Conservation (phyloP, 1,140 invertebrate genomes). For the Drosophila virilis region DNA sequence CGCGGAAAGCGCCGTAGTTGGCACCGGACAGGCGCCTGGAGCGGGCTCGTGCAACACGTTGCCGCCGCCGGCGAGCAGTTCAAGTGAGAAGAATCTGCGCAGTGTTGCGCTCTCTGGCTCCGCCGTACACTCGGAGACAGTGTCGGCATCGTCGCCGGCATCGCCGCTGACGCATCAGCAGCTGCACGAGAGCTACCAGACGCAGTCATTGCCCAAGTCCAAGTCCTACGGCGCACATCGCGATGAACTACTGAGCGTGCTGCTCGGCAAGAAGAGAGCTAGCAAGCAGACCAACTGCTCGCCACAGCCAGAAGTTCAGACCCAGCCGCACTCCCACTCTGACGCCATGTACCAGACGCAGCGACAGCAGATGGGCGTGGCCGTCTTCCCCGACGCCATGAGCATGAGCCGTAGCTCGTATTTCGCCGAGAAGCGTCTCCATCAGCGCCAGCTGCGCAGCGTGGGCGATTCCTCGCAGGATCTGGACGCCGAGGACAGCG, state of each 20-base stretch:
- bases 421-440: conserved; percentile 49
- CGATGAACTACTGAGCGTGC: conserved; percentile 70
- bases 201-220: conserved; percentile 79
- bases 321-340: conserved; percentile 29
- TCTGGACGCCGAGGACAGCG: conserved; percentile 45
- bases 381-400: conserved; percentile 68
- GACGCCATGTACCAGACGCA: conserved; percentile 66
- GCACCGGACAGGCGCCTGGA: conserved; percentile 16
- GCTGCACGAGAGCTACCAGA: conserved; percentile 69
- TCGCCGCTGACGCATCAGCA: conserved; percentile 70
- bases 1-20: conserved; percentile 47
- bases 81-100: conserved; percentile 79
- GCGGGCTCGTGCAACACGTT: conserved; percentile 63
- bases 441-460: conserved; percentile 68
- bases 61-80: conserved; percentile 65
- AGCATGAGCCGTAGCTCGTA: conserved; percentile 65
- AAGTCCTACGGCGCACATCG: conserved; percentile 73
- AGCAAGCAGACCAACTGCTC: conserved; percentile 51
- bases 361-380: conserved; percentile 69
- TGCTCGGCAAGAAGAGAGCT: conserved; percentile 66
- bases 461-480: conserved; percentile 78
- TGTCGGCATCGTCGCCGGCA: conserved; percentile 59
- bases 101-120: conserved; percentile 38
- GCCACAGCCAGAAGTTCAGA: conserved; percentile 20
- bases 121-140: conserved; percentile 18